phyloP scores from a whole-genome alignment of 2,888 invertebrate genomes.

The Chalcis sispes region DNA sequence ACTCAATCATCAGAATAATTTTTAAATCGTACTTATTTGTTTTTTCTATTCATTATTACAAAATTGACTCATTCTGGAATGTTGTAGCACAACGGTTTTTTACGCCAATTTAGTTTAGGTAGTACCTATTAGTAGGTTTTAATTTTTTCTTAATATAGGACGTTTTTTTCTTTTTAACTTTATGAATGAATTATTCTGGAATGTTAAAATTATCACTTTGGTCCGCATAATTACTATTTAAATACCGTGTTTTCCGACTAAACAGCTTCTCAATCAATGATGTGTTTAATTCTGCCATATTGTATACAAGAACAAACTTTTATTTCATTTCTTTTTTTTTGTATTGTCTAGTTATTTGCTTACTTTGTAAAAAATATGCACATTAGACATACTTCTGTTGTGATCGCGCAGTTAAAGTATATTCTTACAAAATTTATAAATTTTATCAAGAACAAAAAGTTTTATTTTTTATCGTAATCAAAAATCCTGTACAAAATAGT shows the following conservation, averaged over 20 bases:
- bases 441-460: conserved; percentile 12
- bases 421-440: conserved; percentile 17
- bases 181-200: background rate
- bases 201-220: conserved; percentile 1
- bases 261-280: no score
- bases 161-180: background rate
- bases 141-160: background rate
- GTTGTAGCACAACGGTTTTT: conserved; percentile 29
- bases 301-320: no score
- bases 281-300: no score
- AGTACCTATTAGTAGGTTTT: no score
- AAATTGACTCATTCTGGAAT: conserved; percentile 28
- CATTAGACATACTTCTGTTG: background rate
- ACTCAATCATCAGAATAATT: conserved; percentile 14
- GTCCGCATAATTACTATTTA: background rate
- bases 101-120: background rate
- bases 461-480: conserved; percentile 15
- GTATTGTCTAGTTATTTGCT: background rate
- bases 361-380: background rate
- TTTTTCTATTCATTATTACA: background rate
- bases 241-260: no score
- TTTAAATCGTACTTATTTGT: background rate
- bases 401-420: background rate
- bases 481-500: conserved; percentile 43
- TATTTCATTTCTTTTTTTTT: no score